Evolutionary conservation across 2,888 invertebrate genomes (phyloP).

Genomic region (Tupiocoris notatus): DNA sequence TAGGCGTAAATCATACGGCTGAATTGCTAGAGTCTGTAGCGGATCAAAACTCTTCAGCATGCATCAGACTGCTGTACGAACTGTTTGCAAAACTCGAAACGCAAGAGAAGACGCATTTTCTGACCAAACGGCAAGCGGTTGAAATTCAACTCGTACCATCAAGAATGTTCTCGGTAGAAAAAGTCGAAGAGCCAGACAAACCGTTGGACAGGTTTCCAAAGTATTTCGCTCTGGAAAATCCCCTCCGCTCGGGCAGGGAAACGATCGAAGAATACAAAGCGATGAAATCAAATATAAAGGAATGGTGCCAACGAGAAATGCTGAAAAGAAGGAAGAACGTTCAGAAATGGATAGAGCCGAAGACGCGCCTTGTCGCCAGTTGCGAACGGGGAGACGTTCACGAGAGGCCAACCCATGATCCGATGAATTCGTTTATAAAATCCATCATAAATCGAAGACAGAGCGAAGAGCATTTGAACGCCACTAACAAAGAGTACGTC

Average conservation of each 20-base stretch:
- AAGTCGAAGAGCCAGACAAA: slow-evolving; percentile 15
- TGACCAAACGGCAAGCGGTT: slow-evolving; percentile 38
- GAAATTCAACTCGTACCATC: slow-evolving; percentile 22
- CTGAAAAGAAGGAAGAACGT: slow-evolving; percentile 9
- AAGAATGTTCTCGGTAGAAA: slow-evolving; percentile 25
- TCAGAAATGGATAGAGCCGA: slow-evolving; percentile 2
- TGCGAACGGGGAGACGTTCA: not conserved
- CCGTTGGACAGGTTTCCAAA: not conserved
- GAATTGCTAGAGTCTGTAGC: slow-evolving; percentile 41
- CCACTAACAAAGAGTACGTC: slow-evolving; percentile 12
- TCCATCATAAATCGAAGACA: not conserved
- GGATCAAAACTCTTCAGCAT: slow-evolving; percentile 34
- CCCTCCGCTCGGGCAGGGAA: not conserved
- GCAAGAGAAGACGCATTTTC: slow-evolving; percentile 40
- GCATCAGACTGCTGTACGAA: slow-evolving; percentile 45
- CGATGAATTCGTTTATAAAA: slow-evolving; percentile 8
- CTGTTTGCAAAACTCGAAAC: slow-evolving; percentile 45
- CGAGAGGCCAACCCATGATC: not conserved
- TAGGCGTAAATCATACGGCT: slow-evolving; percentile 39
- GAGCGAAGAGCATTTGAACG: not conserved
- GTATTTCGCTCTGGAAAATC: slow-evolving; percentile 6
- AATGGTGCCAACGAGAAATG: slow-evolving; percentile 3
- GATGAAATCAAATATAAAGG: not conserved
- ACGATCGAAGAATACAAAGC: slow-evolving; percentile 16
- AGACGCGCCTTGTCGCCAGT: not conserved